These are phyloP conservation scores for Distichodus sexfasciatus DNA, from an alignment of 2,797 vertebrate genomes.

Conservation along the genomic window DNA sequence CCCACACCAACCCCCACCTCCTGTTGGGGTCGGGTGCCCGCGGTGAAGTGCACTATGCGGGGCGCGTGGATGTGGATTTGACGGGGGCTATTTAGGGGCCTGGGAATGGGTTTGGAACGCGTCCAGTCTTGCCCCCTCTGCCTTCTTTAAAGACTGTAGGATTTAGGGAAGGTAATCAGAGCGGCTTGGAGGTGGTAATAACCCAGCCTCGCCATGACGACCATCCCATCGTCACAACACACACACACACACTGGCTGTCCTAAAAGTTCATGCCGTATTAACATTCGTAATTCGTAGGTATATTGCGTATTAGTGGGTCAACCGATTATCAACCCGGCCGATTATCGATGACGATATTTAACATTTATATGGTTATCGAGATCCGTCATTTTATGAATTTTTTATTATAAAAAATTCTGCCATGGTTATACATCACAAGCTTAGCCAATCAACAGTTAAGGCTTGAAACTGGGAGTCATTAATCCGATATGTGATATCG, in stretches of 20 bases:
- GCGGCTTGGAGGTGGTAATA: conserved; percentile 35
- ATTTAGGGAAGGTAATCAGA: conserved; percentile 34
- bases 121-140: neutral
- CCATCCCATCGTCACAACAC: conserved; percentile 14
- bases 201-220: conserved; percentile 14
- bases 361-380: no score
- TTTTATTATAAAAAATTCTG: neutral
- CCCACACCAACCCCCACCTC: no score
- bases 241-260: neutral
- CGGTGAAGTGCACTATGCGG: neutral
- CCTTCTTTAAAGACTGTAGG: conserved; percentile 15
- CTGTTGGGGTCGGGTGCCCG: neutral
- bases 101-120: conserved; percentile 27
- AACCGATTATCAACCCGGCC: no score
- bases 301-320: no score
- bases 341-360: no score
- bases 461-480: no score
- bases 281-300: no score
- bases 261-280: no score
- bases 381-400: no score
- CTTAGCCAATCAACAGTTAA: no score
- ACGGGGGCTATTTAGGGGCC: conserved; percentile 13
- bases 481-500: no score
- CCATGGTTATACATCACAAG: no score
- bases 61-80: neutral